Conservation (phyloP, 2,797 vertebrate genomes). For the Hydrocynus forskahlii region DNA sequence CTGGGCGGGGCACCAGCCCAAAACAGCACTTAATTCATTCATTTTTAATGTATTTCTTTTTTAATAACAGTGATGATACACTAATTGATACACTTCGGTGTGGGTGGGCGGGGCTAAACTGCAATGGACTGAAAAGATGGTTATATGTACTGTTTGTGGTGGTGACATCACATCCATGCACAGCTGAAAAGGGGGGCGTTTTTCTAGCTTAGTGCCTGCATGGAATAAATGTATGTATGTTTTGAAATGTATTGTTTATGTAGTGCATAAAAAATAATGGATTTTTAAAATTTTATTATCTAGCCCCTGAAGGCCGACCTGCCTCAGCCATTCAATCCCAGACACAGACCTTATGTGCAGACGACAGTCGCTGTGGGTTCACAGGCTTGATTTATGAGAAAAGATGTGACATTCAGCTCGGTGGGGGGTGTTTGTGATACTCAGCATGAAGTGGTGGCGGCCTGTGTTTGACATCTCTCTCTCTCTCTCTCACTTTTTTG, state of each 20-base stretch:
- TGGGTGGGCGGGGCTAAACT: no score
- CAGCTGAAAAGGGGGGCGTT: no score
- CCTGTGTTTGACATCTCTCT: slow-evolving; percentile 21
- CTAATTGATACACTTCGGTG: no score
- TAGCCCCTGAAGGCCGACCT: neutral
- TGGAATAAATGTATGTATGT: no score
- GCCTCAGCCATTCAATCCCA: neutral
- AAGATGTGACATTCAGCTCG: slow-evolving; percentile 34
- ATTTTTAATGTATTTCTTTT: no score
- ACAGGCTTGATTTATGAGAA: slow-evolving; percentile 41
- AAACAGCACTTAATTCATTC: no score
- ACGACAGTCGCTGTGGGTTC: neutral
- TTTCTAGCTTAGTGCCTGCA: no score
- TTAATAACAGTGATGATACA: no score
- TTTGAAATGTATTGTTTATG: neutral
- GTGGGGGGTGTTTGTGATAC: slow-evolving; percentile 21
- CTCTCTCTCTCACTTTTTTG: neutral
- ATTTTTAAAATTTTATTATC: neutral
- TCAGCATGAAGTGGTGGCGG: slow-evolving; percentile 17
- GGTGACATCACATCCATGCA: no score
- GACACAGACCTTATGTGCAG: slow-evolving; percentile 7
- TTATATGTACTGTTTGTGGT: no score
- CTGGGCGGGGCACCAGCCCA: no score
- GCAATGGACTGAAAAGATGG: no score
- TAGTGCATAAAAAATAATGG: neutral